Conservation (phyloP, 2,888 invertebrate species). For the Hartigia nigra region DNA sequence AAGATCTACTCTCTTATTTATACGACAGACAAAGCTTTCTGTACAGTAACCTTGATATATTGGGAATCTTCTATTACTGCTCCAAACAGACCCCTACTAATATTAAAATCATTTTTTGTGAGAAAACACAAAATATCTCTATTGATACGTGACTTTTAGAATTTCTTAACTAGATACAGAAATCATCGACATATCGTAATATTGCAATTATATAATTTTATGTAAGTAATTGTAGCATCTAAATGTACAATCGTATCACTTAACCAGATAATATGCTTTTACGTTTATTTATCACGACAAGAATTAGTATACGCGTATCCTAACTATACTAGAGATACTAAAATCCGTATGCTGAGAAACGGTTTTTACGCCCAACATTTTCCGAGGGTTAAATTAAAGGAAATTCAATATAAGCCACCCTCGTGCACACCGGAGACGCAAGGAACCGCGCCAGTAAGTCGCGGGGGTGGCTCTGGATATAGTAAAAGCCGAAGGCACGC, state of each 20-base stretch:
- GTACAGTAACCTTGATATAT: constrained; percentile 46
- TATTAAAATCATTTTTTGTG: neutral
- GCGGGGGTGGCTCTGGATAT: constrained; percentile 46
- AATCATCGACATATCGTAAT: neutral
- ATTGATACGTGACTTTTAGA: neutral
- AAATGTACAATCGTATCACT: neutral
- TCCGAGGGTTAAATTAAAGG: constrained; percentile 41
- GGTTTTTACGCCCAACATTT: constrained; percentile 6
- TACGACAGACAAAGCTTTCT: constrained; percentile 46
- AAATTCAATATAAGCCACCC: constrained; percentile 52
- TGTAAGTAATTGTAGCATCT: neutral
- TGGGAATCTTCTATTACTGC: constrained; percentile 20
- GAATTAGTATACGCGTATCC: neutral
- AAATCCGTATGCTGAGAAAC: neutral
- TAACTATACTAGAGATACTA: neutral
- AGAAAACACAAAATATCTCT: neutral
- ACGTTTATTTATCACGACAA: neutral
- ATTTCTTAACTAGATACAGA: neutral
- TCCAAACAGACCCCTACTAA: neutral
- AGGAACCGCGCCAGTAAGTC: constrained; percentile 30
- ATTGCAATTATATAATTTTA: neutral
- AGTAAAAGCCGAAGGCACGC: constrained; percentile 59
- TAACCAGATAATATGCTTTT: neutral
- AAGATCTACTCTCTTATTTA: constrained; percentile 54
- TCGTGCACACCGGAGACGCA: constrained; percentile 11